Evolutionary conservation across 53 echinoderm and acorn worm species (phyloP), one percentile per base, ranked within the genome.

Genomic region (Stichopus horrens): DNA sequence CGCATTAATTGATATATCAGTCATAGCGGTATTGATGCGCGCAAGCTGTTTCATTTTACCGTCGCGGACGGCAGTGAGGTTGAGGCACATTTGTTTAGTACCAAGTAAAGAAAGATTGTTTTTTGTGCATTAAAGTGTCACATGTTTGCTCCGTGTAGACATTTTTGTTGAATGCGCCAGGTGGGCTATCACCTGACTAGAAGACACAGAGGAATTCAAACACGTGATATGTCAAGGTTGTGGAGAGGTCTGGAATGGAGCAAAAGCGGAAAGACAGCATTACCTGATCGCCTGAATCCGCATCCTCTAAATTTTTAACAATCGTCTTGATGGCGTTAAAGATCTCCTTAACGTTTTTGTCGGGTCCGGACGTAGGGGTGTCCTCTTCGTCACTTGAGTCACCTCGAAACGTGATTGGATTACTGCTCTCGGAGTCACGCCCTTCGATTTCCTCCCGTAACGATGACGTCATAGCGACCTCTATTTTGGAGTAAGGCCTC

Each of bases 361-460:
- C 85, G 55, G 80, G 8, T 22, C 57, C 21, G 7, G 81, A 81
- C 0, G 58, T n/a, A 58, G 74, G 37, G 5, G 88, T 87, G 2
- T 90, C 93, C 68, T 90, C 89, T 5, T 71, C 68, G 20, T 82
- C 91, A 58, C 88, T 88, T 0, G 91, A 91, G 21, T 91, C 91
- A 7, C 79, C 91, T 53, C 88, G 82, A 74, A 91, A 95, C 54
- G 90, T 89, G 66, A 79, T 68, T 66, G 91, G 13, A 74, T 81
- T 86, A 18, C 87, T 76, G 22, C 71, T 88, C 68, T 94, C 93
- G 5, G 66, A 58, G 11, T 93, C 91, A 9, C 93, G 78, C 23
- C 90, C 91, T 86, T 96, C 96, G 14, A 94, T 94, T 81, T 96
- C 96, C 67, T 96, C 96, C 23, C 89, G 89, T 13, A 93, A 74